Evolutionary conservation across 37 sponge, comb jelly and placozoan species (phyloP).

Genomic region (Halichondria panicea): DNA sequence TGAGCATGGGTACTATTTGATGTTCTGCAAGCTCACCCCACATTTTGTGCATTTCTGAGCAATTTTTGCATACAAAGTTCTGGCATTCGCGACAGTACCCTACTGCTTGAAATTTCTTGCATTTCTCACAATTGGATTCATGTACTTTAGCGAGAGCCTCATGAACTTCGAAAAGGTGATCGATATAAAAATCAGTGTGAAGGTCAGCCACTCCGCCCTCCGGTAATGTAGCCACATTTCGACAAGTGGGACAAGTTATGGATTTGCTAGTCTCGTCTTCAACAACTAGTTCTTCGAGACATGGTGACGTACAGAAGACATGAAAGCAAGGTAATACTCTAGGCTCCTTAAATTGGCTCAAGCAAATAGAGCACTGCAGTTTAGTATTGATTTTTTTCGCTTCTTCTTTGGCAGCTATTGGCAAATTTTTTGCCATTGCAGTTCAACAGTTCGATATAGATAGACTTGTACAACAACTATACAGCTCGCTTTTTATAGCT

Average conservation of each 20-base stretch:
- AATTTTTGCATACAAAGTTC: conserved; percentile 8
- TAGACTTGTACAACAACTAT: no score
- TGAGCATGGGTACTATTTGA: conserved; percentile 4
- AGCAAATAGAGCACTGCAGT: conserved; percentile 1
- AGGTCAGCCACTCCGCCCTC: not conserved
- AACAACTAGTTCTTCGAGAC: not conserved
- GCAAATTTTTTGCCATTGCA: no score
- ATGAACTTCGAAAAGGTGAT: conserved; percentile 16
- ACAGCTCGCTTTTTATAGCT: no score
- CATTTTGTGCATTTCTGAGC: conserved; percentile 4
- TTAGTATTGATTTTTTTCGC: not conserved
- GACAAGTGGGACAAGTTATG: conserved; percentile 15
- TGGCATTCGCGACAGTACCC: conserved; percentile 22
- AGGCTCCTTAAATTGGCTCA: not conserved
- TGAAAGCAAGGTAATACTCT: conserved; percentile 11
- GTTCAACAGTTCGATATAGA: no score
- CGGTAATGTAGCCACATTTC: not conserved
- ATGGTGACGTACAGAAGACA: not conserved
- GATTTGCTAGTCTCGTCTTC: not conserved
- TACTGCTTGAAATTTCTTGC: not conserved
- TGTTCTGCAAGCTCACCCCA: conserved; percentile 16
- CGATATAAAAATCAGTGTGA: conserved; percentile 4
- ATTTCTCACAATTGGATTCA: conserved; percentile 13
- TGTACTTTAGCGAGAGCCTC: conserved; percentile 2
- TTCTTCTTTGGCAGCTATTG: not conserved